Evolutionary conservation across 2,113 vertebrate genomes (phyloP).

Genomic region (Rhadina sibilatrix): DNA sequence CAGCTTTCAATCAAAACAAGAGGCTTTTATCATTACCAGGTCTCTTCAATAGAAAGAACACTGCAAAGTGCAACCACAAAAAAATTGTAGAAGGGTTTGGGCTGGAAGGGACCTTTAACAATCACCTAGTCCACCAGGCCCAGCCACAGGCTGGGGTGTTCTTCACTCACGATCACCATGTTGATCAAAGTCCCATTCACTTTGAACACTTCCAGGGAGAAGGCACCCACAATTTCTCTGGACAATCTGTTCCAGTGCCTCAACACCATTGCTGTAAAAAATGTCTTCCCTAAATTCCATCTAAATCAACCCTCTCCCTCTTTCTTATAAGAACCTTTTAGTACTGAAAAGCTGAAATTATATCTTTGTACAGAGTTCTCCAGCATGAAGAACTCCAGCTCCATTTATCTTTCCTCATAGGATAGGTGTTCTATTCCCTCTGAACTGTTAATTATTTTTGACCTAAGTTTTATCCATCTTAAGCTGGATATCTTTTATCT

Average conservation of each 20-base stretch:
- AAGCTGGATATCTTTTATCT: neutral
- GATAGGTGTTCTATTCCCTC: neutral
- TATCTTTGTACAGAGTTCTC: neutral
- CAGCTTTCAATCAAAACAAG: neutral
- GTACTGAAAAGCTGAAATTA: neutral
- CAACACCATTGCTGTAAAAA: neutral
- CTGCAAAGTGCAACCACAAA: neutral
- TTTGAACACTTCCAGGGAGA: neutral
- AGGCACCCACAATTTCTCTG: neutral
- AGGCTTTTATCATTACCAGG: neutral
- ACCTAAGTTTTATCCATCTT: neutral
- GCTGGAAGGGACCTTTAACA: neutral
- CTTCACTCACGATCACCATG: neutral
- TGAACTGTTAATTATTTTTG: neutral
- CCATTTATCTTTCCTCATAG: neutral
- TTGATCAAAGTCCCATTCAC: neutral
- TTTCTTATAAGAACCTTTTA: neutral
- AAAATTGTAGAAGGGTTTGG: neutral
- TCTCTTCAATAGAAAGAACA: neutral
- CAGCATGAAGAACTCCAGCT: neutral
- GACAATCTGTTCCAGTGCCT: neutral
- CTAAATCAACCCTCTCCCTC: neutral
- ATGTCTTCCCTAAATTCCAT: neutral
- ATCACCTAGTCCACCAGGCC: neutral
- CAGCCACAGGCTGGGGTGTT: neutral